phyloP scores from a whole-genome alignment of 2,797 vertebrate genomes.

The Heteromormyrus szaboi region DNA sequence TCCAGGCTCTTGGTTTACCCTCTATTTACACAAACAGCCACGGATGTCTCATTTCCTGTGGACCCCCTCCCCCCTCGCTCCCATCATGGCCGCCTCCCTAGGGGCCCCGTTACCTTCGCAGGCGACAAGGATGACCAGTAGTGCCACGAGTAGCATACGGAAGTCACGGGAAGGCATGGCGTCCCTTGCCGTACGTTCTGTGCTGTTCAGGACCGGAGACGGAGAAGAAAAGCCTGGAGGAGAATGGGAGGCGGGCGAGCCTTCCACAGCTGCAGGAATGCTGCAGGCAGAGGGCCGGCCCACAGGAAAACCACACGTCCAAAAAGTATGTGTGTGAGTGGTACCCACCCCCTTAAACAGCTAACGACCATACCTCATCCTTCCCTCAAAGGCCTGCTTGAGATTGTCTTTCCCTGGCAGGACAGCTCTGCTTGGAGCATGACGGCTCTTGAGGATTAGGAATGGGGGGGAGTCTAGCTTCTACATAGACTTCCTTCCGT shows the following conservation, averaged over 20 bases:
- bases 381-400: background rate
- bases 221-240: slow-evolving; percentile 9
- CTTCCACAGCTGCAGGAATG: slow-evolving; percentile 31
- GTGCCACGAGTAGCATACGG: slow-evolving; percentile 23
- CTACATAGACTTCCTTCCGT: background rate
- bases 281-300: background rate
- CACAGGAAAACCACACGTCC: background rate
- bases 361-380: background rate
- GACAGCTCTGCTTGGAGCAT: background rate
- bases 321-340: background rate
- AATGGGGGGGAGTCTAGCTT: background rate
- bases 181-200: background rate
- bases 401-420: background rate
- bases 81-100: background rate
- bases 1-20: background rate
- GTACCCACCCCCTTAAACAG: background rate
- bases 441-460: background rate
- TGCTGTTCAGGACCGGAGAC: background rate
- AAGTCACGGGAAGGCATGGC: slow-evolving; percentile 31
- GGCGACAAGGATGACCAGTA: slow-evolving; percentile 23
- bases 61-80: background rate
- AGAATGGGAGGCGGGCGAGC: slow-evolving; percentile 3
- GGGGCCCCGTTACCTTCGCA: slow-evolving; percentile 34
- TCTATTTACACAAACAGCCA: background rate
- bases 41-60: background rate